Evolutionary conservation across 2,888 invertebrate genomes (phyloP).

Genomic region (Drosophila subsilvestris): DNA sequence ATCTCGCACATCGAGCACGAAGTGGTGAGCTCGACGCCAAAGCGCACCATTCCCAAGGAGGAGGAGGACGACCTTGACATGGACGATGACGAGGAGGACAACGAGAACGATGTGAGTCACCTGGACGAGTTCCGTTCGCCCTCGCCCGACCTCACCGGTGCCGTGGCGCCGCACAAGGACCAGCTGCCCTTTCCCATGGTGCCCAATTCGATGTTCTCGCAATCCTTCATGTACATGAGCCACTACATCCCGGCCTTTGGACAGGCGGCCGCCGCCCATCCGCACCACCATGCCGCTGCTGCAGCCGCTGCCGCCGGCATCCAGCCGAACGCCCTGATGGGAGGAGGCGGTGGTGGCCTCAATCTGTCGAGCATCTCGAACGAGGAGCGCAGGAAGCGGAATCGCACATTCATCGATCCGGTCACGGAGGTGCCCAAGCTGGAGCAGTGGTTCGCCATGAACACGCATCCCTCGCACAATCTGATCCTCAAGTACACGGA

Average conservation of each 20-base stretch:
- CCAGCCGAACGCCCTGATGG: slow-evolving; percentile 74
- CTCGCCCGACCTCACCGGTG: slow-evolving; percentile 79
- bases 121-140: slow-evolving; percentile 84
- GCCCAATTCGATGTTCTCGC: slow-evolving; percentile 94
- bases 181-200: slow-evolving; percentile 92
- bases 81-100: slow-evolving; percentile 83
- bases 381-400: slow-evolving; percentile 96
- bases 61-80: slow-evolving; percentile 83
- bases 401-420: slow-evolving; percentile 99
- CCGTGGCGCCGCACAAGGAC: slow-evolving; percentile 83
- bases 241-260: slow-evolving; percentile 91
- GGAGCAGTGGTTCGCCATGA: slow-evolving; percentile 98
- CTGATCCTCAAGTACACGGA: slow-evolving; percentile 99
- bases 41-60: slow-evolving; percentile 76
- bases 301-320: slow-evolving; percentile 83
- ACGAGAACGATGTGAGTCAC: slow-evolving; percentile 82
- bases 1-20: slow-evolving; percentile 40
- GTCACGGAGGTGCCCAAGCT: slow-evolving; percentile 97
- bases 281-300: slow-evolving; percentile 83
- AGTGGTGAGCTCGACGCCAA: slow-evolving; percentile 63
- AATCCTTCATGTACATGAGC: slow-evolving; percentile 96
- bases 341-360: slow-evolving; percentile 85
- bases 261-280: slow-evolving; percentile 83
- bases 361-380: slow-evolving; percentile 88
- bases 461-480: slow-evolving; percentile 99